Evolutionary conservation across 64 coral and sea anemone species (phyloP).

Genomic region (Stichodactyla helianthus): DNA sequence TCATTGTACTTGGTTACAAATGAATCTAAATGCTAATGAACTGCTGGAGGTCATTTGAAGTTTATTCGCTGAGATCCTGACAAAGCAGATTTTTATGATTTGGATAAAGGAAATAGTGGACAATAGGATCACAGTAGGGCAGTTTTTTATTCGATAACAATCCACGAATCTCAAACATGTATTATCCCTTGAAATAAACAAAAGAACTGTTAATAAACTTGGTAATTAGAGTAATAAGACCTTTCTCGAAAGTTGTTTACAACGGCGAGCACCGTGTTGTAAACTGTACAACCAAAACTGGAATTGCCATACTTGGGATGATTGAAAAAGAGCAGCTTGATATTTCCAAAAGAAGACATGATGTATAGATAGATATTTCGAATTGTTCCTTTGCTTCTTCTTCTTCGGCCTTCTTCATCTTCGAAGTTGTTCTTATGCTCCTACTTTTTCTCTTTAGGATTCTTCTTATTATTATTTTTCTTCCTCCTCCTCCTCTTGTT

Average conservation of each 20-base stretch:
- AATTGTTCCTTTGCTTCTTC: neutral
- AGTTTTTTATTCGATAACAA: neutral
- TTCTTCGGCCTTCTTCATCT: neutral
- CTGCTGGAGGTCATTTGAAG: neutral
- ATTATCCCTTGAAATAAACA: neutral
- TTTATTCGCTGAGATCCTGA: neutral
- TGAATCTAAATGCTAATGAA: neutral
- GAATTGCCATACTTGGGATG: neutral
- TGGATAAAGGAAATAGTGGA: neutral
- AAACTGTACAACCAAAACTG: neutral
- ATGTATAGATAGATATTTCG: neutral
- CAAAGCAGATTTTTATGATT: neutral
- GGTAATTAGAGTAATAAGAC: neutral
- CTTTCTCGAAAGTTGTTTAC: neutral
- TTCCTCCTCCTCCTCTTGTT: no score
- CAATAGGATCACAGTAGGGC: neutral
- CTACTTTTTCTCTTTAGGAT: neutral
- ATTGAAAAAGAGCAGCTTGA: neutral
- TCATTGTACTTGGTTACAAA: neutral
- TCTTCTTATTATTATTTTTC: neutral
- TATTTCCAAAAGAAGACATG: neutral
- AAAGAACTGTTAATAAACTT: conserved; percentile 3
- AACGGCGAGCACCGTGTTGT: neutral
- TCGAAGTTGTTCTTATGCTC: no score
- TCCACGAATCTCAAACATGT: neutral